Percentiles rank a stretch among this genome's conserved stretches.
Evolutionary conservation across 2,888 invertebrate species (phyloP).

Genomic region (Drosophila barbarae): DNA sequence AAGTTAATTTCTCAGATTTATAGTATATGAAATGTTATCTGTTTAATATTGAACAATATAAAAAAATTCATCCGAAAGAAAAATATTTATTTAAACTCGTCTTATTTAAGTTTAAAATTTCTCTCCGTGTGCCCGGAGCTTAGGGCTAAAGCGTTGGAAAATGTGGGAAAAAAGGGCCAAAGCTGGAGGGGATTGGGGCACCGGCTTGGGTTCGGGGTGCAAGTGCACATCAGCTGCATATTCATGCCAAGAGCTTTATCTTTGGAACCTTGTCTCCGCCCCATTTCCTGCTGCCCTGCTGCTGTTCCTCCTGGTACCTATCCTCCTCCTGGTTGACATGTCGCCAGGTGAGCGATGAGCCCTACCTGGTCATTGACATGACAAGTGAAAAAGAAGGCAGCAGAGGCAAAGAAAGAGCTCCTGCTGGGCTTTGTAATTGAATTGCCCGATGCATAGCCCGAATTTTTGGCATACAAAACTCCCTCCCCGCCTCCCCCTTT

Average conservation of each 20-base stretch:
- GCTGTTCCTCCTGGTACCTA: conserved; percentile 3
- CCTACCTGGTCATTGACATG: conserved; percentile 67
- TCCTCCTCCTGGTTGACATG: conserved; percentile 21
- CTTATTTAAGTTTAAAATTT: background rate
- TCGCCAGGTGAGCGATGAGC: conserved; percentile 54
- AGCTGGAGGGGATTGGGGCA: conserved; percentile 2
- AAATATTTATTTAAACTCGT: background rate
- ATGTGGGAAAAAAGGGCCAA: background rate
- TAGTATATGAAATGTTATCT: background rate
- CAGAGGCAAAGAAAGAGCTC: conserved; percentile 11
- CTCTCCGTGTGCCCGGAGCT: background rate
- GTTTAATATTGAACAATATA: background rate
- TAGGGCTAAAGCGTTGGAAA: conserved; percentile 33
- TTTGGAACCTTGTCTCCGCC: conserved; percentile 40
- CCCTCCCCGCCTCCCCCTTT: conserved; percentile 4
- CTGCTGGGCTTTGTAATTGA: conserved; percentile 63
- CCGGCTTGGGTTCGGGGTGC: conserved; percentile 9
- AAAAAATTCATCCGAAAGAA: background rate
- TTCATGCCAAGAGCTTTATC: conserved; percentile 54
- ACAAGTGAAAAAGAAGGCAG: conserved; percentile 13
- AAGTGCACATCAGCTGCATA: conserved; percentile 60
- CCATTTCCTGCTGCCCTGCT: conserved; percentile 7
- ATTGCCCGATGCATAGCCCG: conserved; percentile 45
- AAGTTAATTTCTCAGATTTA: background rate
- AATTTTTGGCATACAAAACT: conserved; percentile 28